These are phyloP conservation scores for Choreutis nemorana DNA, from an alignment of 2,888 invertebrate genomes.

Conservation along the genomic window DNA sequence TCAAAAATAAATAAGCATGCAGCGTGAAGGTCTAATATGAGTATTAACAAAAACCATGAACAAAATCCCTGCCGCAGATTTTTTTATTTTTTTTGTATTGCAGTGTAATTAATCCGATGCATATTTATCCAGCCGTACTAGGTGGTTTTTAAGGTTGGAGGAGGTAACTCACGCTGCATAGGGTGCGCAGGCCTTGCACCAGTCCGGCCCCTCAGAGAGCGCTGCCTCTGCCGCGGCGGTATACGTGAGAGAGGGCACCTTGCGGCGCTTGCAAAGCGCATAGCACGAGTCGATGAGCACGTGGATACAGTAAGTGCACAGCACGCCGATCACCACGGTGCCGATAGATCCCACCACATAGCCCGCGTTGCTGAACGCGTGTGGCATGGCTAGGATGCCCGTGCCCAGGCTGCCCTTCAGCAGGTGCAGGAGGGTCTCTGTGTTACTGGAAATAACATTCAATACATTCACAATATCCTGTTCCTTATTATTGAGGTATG, in stretches of 20 bases:
- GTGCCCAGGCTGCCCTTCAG: constrained; percentile 92
- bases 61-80: too few species aligned
- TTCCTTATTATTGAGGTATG: too few species aligned
- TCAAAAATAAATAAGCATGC: too few species aligned
- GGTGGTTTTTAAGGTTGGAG: constrained; percentile 1
- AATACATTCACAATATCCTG: too few species aligned
- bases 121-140: too few species aligned
- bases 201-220: constrained; percentile 76
- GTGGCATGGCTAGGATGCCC: constrained; percentile 91
- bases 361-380: constrained; percentile 85
- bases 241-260: constrained; percentile 76
- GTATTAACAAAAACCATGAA: too few species aligned
- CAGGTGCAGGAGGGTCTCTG: constrained; percentile 83
- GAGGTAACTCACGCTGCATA: constrained; percentile 70
- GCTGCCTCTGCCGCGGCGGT: constrained; percentile 83
- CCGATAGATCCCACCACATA: constrained; percentile 81
- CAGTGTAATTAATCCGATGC: too few species aligned
- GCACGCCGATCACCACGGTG: constrained; percentile 82
- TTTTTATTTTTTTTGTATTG: too few species aligned
- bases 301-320: constrained; percentile 95
- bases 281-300: constrained; percentile 78
- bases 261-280: constrained; percentile 65
- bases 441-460: constrained; percentile 69
- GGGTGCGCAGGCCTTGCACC: constrained; percentile 69
- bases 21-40: too few species aligned